These are phyloP conservation scores for Malurus melanocephalus DNA, from an alignment of 2,113 vertebrate genomes.

Conservation along the genomic window DNA sequence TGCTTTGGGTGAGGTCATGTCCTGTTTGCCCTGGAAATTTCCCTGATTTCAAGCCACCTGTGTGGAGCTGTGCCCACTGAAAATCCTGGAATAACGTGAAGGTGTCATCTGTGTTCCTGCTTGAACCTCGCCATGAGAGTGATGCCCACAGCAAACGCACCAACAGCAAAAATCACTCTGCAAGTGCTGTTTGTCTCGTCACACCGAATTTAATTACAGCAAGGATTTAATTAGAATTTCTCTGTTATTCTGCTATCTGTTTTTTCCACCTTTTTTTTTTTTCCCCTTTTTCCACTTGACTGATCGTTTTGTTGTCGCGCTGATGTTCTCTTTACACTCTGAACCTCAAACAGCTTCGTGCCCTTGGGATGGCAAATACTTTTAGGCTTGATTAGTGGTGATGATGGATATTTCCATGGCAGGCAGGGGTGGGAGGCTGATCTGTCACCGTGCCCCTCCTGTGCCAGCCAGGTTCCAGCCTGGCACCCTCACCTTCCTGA, in stretches of 20 bases:
- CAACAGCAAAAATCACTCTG: background rate
- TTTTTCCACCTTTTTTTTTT: background rate
- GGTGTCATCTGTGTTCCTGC: background rate
- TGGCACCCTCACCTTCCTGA: background rate
- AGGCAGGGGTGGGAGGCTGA: background rate
- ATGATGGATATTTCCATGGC: background rate
- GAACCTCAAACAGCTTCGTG: constrained; percentile 25
- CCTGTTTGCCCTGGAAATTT: background rate
- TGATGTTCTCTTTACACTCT: constrained; percentile 46
- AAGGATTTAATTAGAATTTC: constrained; percentile 17
- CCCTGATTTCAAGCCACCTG: background rate
- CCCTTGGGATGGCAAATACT: constrained; percentile 45
- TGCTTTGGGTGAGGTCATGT: background rate
- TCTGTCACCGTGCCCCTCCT: background rate
- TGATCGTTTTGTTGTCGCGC: constrained; percentile 9
- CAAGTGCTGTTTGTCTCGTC: background rate
- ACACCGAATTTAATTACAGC: constrained; percentile 28
- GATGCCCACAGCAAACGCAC: background rate
- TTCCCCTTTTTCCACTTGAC: background rate
- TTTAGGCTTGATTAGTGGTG: constrained; percentile 28
- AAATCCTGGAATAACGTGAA: background rate
- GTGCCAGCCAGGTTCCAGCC: background rate
- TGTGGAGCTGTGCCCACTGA: background rate
- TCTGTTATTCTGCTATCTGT: constrained; percentile 13
- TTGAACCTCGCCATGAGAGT: background rate